A percentile compares a stretch with the other conserved stretches of the same genome.
These are phyloP conservation scores for Heliconius ismenius DNA, from an alignment of 2,888 invertebrate species.

Conservation along the genomic window DNA sequence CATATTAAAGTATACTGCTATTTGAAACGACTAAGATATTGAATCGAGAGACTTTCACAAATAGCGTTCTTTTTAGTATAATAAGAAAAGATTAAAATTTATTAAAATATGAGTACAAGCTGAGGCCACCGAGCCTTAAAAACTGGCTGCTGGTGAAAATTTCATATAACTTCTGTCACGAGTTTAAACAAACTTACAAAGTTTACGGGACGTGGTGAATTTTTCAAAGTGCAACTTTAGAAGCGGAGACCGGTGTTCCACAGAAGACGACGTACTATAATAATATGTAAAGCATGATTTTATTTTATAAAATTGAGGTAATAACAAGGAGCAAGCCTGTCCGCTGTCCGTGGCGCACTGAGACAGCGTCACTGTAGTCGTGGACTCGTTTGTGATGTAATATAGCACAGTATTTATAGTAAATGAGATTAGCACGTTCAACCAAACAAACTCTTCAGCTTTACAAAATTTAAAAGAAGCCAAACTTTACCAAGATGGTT, in stretches of 20 bases:
- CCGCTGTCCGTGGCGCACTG: too few relatives aligned
- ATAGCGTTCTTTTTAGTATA: not conserved
- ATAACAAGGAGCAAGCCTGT: too few relatives aligned
- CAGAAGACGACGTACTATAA: slow-evolving; percentile 2
- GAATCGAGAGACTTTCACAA: not conserved
- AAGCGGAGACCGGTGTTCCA: slow-evolving; percentile 3
- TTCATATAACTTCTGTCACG: slow-evolving; percentile 44
- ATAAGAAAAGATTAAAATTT: not conserved
- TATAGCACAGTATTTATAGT: too few relatives aligned
- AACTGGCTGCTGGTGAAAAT: slow-evolving; percentile 39
- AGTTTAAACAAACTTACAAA: slow-evolving; percentile 43
- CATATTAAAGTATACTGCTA: too few relatives aligned
- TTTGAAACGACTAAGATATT: too few relatives aligned
- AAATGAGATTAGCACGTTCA: too few relatives aligned
- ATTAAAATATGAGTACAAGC: slow-evolving; percentile 12
- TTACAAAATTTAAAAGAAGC: too few relatives aligned
- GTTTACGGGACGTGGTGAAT: slow-evolving; percentile 44
- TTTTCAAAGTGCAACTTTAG: slow-evolving; percentile 43
- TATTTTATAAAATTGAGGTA: not conserved
- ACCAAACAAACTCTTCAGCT: too few relatives aligned
- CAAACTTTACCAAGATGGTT: too few relatives aligned
- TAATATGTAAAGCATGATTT: not conserved
- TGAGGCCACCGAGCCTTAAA: slow-evolving; percentile 32
- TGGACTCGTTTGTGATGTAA: too few relatives aligned
- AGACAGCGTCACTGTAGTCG: too few relatives aligned